A percentile compares a stretch with the other conserved stretches of the same genome.
phyloP scores from a whole-genome alignment of 2,797 vertebrate genomes.

The Cirrhinus mrigala region DNA sequence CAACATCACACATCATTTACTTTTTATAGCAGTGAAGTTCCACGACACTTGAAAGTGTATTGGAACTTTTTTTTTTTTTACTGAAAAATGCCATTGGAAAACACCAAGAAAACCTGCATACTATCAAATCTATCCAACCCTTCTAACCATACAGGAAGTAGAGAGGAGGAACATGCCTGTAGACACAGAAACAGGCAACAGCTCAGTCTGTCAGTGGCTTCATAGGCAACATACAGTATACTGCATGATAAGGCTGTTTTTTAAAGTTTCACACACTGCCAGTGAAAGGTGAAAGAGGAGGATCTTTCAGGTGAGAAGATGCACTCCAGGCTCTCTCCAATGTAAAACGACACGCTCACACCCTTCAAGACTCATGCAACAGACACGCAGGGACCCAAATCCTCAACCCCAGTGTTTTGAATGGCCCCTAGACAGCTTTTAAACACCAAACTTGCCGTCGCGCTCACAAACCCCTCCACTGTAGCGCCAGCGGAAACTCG shows the following conservation, averaged over 20 bases:
- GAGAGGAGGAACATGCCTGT: conserved; percentile 23
- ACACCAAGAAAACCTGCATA: not conserved
- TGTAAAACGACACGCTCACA: not conserved
- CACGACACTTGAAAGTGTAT: too few relatives aligned
- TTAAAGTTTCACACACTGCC: not conserved
- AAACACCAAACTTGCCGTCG: conserved; percentile 43
- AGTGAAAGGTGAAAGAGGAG: not conserved
- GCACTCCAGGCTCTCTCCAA: not conserved
- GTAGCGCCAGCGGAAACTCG: conserved; percentile 87
- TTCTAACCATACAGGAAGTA: conserved; percentile 27
- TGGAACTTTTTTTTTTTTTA: not conserved
- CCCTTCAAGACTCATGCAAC: conserved; percentile 12
- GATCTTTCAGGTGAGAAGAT: conserved; percentile 9
- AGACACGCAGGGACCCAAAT: not conserved
- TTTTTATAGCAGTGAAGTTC: not conserved
- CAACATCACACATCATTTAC: not conserved
- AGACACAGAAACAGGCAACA: not conserved
- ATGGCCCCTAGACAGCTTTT: conserved; percentile 45
- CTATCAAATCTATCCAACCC: not conserved
- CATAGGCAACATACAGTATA: not conserved
- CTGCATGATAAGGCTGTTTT: not conserved
- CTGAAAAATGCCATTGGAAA: not conserved
- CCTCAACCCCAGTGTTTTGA: conserved; percentile 23
- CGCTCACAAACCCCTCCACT: conserved; percentile 86
- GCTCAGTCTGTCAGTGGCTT: not conserved